phyloP scores from a whole-genome alignment of 2,113 vertebrate genomes.

The Quiscalus mexicanus region DNA sequence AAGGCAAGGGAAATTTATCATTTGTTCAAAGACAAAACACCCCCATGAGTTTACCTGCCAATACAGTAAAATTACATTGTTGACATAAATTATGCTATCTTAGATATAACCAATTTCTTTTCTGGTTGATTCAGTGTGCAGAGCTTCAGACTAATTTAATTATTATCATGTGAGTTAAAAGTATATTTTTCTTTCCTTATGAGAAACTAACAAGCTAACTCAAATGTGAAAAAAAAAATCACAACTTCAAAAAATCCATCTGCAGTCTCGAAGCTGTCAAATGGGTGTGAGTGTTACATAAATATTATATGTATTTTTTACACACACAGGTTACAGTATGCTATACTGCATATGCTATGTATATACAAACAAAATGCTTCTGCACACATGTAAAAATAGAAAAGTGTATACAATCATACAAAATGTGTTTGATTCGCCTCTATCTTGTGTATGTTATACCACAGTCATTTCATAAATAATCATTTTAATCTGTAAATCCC shows the following conservation, averaged over 20 bases:
- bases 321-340: background rate
- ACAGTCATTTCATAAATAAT: conserved; percentile 48
- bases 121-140: background rate
- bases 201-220: background rate
- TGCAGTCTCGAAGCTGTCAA: conserved; percentile 21
- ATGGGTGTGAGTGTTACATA: background rate
- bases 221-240: background rate
- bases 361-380: conserved; percentile 24
- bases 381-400: background rate
- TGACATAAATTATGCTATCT: background rate
- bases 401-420: background rate
- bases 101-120: background rate
- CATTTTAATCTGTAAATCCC: conserved; percentile 78
- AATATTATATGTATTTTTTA: conserved; percentile 33
- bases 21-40: conserved; percentile 4
- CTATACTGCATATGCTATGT: background rate
- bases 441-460: background rate
- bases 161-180: background rate
- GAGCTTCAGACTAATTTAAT: background rate
- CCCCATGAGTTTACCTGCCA: background rate
- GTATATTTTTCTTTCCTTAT: background rate
- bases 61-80: background rate
- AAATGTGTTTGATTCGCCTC: conserved; percentile 8
- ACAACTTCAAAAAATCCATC: background rate
- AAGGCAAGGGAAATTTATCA: background rate